These are phyloP conservation scores for Venturia canescens DNA, from an alignment of 1,140 invertebrate genomes.

Conservation along the genomic window DNA sequence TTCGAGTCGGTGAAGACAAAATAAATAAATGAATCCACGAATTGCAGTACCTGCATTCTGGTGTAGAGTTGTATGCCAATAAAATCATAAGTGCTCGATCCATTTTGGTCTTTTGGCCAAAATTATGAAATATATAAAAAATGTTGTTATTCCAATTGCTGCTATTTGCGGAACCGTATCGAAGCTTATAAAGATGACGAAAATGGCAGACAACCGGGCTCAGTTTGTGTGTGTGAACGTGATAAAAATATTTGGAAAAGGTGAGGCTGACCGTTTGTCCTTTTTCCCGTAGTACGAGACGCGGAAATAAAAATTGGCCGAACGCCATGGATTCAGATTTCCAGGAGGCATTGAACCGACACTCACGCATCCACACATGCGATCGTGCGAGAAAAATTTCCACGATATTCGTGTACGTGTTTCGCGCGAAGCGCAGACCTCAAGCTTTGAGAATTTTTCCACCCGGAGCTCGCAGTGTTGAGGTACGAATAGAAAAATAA, in stretches of 20 bases:
- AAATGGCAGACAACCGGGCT: not conserved
- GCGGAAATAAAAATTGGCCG: conserved; percentile 38
- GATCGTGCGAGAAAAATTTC: conserved; percentile 5
- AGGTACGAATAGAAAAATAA: not conserved
- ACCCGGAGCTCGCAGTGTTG: not conserved
- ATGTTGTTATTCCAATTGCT: too few relatives aligned
- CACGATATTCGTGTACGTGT: conserved; percentile 9
- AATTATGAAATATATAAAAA: too few relatives aligned
- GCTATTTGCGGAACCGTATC: not conserved
- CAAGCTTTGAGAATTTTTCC: conserved; percentile 16
- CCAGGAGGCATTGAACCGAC: not conserved
- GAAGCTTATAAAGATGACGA: not conserved
- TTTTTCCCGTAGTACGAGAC: not conserved
- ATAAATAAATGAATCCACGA: too few relatives aligned
- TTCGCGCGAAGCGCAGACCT: not conserved
- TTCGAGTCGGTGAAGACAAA: too few relatives aligned
- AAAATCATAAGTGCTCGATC: too few relatives aligned
- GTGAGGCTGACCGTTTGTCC: not conserved
- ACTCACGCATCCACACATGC: not conserved
- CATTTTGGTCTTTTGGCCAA: too few relatives aligned
- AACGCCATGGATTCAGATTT: conserved; percentile 35
- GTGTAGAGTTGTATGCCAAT: too few relatives aligned
- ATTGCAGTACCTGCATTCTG: too few relatives aligned
- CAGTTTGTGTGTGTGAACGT: not conserved
- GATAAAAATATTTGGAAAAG: conserved; percentile 1